Conservation (phyloP, 1,140 invertebrate species). For the Camponotus floridanus region DNA sequence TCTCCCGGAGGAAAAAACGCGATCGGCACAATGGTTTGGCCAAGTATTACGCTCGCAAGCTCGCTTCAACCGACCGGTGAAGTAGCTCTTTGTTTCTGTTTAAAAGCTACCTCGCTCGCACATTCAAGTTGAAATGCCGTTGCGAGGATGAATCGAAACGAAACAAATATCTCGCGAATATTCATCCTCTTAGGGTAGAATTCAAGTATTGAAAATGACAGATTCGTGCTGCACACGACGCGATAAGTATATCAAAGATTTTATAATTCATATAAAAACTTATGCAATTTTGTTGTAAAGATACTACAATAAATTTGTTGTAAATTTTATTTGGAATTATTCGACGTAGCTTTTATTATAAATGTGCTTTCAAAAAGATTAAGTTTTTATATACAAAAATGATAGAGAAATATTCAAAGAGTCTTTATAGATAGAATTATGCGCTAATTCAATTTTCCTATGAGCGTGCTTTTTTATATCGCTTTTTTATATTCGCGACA, state of each 20-base stretch:
- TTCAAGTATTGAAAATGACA: constrained; percentile 6
- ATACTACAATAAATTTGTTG: neutral
- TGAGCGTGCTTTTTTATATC: neutral
- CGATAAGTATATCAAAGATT: constrained; percentile 2
- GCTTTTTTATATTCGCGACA: neutral
- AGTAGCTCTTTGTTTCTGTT: constrained; percentile 65
- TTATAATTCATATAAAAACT: neutral
- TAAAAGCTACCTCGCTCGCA: constrained; percentile 47
- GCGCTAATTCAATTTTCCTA: neutral
- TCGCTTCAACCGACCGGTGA: constrained; percentile 50
- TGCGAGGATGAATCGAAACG: constrained; percentile 43
- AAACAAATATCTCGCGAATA: constrained; percentile 32
- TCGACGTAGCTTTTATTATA: neutral
- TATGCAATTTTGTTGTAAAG: neutral
- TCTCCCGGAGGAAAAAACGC: constrained; percentile 56
- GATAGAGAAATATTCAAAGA: neutral
- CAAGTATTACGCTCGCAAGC: constrained; percentile 63
- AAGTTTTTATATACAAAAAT: neutral
- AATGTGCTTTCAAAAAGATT: neutral
- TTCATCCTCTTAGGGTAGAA: constrained; percentile 27
- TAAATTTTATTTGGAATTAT: neutral
- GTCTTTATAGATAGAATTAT: neutral
- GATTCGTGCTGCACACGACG: neutral
- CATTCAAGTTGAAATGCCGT: constrained; percentile 38
- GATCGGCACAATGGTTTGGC: constrained; percentile 48